Evolutionary conservation across 2,797 vertebrate species (phyloP).

Genomic region (Sebastolobus altivelis): DNA sequence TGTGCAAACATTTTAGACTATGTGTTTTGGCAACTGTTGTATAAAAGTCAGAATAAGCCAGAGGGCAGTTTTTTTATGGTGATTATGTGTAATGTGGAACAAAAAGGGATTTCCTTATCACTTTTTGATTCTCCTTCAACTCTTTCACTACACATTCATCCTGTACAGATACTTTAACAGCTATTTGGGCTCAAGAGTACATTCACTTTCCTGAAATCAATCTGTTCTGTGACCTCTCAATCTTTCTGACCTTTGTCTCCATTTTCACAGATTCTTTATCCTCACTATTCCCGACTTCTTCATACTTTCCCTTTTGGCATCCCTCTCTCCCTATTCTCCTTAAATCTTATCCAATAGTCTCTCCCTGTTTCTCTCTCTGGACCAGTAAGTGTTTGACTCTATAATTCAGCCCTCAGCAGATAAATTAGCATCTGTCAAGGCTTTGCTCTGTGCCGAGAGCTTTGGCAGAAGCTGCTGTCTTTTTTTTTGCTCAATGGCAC

Average conservation of each 20-base stretch:
- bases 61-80: constrained; percentile 2
- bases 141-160: background rate
- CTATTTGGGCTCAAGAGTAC: background rate
- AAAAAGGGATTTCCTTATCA: background rate
- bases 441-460: constrained; percentile 48
- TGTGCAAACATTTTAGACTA: background rate
- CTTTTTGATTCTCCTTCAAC: constrained; percentile 2
- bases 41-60: background rate
- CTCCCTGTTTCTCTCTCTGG: constrained; percentile 30
- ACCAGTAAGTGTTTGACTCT: constrained; percentile 49
- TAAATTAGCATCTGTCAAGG: constrained; percentile 73
- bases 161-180: constrained; percentile 9
- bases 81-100: constrained; percentile 7
- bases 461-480: constrained; percentile 51
- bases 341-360: constrained; percentile 38
- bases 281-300: background rate
- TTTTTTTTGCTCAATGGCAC: constrained; percentile 48
- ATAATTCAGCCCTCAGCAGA: constrained; percentile 69
- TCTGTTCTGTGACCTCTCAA: constrained; percentile 6
- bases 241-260: constrained; percentile 27
- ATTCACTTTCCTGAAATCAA: background rate
- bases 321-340: constrained; percentile 9
- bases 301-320: constrained; percentile 16
- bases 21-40: constrained; percentile 8
- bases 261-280: constrained; percentile 14